Conservation (phyloP, 2,888 invertebrate species). For the Mactromeris polynyma region DNA sequence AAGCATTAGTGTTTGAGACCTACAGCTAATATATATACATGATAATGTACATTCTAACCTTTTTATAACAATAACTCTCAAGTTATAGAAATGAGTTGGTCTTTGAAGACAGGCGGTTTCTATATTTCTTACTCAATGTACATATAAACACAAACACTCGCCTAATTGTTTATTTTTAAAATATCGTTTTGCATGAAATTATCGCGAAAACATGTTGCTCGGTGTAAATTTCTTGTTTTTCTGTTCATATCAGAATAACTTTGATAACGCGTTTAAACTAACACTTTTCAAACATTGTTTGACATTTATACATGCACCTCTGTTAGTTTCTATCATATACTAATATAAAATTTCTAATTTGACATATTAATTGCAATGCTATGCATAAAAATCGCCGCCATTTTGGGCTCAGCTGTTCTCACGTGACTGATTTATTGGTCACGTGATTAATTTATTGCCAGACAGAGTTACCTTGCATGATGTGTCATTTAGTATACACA, state of each 20-base stretch:
- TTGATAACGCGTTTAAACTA: neutral
- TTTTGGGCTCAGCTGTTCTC: conserved; percentile 66
- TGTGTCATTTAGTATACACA: conserved; percentile 31
- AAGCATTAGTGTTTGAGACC: neutral
- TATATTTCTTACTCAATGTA: no score
- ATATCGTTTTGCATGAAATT: no score
- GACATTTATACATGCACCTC: conserved; percentile 44
- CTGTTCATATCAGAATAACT: neutral
- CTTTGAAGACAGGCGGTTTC: no score
- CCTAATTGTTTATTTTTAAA: no score
- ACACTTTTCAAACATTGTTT: conserved; percentile 6
- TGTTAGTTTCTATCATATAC: conserved; percentile 64
- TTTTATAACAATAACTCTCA: no score
- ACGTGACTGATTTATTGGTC: conserved; percentile 70
- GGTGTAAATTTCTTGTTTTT: neutral
- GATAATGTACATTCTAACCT: no score
- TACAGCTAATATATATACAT: no score
- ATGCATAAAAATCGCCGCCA: conserved; percentile 69
- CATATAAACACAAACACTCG: no score
- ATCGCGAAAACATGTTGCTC: no score
- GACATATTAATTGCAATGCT: conserved; percentile 65
- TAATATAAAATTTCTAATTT: conserved; percentile 64
- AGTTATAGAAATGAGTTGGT: no score
- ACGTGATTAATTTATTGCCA: conserved; percentile 64
- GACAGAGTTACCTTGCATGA: conserved; percentile 32